A percentile compares a stretch with the other conserved stretches of the same genome.
These are phyloP conservation scores for Mallateleia sp. DNA, from an alignment of 2,888 invertebrate species.

Conservation along the genomic window DNA sequence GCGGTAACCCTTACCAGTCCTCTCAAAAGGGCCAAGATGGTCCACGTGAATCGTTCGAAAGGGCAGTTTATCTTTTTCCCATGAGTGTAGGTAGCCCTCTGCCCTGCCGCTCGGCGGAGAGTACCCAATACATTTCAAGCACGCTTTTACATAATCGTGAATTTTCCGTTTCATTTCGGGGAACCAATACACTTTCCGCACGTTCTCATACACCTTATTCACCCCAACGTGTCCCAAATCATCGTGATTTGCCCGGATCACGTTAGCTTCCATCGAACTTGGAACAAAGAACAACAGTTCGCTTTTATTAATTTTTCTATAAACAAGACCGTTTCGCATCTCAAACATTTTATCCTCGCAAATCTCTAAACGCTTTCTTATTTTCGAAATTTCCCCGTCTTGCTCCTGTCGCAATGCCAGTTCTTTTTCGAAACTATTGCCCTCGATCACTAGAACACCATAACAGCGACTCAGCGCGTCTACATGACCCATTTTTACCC, in stretches of 20 bases:
- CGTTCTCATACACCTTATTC: constrained; percentile 50
- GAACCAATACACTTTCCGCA: constrained; percentile 36
- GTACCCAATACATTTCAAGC: background rate
- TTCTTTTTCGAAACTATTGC: constrained; percentile 70
- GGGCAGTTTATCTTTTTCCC: background rate
- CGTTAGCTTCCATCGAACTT: background rate
- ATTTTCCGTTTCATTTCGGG: background rate
- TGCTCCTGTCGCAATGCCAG: constrained; percentile 69
- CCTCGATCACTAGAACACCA: constrained; percentile 59
- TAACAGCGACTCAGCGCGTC: constrained; percentile 18
- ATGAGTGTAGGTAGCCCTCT: background rate
- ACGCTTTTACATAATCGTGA: background rate
- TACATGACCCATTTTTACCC: constrained; percentile 73
- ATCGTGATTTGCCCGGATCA: constrained; percentile 56
- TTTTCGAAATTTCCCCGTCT: constrained; percentile 58
- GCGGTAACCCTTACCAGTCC: background rate
- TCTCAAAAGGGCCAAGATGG: constrained; percentile 10
- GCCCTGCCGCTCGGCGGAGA: no score
- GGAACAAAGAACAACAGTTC: constrained; percentile 27
- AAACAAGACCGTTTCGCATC: constrained; percentile 75
- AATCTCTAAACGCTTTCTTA: constrained; percentile 63
- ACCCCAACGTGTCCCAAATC: constrained; percentile 58
- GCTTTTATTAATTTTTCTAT: constrained; percentile 54
- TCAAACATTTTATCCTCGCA: constrained; percentile 71
- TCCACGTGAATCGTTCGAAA: background rate